Conservation (phyloP, 2,888 invertebrate species). For the Epirrhoe alternata region DNA sequence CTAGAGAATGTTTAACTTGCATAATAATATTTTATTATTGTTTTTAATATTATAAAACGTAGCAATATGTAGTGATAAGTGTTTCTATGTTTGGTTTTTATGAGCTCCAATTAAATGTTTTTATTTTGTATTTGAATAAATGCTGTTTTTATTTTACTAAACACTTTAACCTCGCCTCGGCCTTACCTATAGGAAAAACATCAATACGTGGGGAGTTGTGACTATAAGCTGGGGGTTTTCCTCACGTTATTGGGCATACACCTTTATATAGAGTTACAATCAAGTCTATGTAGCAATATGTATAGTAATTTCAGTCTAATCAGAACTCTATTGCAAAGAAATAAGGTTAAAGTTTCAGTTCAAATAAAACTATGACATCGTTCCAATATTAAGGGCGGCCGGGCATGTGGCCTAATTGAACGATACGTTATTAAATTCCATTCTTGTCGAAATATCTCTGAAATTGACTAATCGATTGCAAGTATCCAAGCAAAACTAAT, state of each 20-base stretch:
- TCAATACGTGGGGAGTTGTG: too few species aligned
- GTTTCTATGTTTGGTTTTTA: constrained; percentile 58
- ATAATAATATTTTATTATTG: constrained; percentile 33
- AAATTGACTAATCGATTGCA: constrained; percentile 35
- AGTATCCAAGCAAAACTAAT: constrained; percentile 11
- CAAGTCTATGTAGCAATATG: too few species aligned
- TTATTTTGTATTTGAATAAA: constrained; percentile 71
- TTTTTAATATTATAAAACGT: constrained; percentile 45
- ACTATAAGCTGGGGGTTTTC: too few species aligned
- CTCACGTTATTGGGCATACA: too few species aligned
- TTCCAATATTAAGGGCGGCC: constrained; percentile 26
- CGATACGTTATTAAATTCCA: constrained; percentile 46
- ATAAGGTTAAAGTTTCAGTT: not conserved
- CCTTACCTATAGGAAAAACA: too few species aligned
- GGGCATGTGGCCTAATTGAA: constrained; percentile 36
- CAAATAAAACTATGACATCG: constrained; percentile 18
- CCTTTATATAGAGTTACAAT: not conserved
- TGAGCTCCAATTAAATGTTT: constrained; percentile 67
- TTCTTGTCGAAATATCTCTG: constrained; percentile 35
- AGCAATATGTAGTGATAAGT: constrained; percentile 50
- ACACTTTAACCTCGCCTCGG: too few species aligned
- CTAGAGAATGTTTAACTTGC: constrained; percentile 13
- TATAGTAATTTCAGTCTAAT: too few species aligned
- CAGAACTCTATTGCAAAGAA: not conserved
- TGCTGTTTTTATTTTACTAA: constrained; percentile 49